Evolutionary conservation across 2,888 invertebrate species (phyloP), one percentile per base, ranked within the genome.

Genomic region (Pantelozetes paolii): DNA sequence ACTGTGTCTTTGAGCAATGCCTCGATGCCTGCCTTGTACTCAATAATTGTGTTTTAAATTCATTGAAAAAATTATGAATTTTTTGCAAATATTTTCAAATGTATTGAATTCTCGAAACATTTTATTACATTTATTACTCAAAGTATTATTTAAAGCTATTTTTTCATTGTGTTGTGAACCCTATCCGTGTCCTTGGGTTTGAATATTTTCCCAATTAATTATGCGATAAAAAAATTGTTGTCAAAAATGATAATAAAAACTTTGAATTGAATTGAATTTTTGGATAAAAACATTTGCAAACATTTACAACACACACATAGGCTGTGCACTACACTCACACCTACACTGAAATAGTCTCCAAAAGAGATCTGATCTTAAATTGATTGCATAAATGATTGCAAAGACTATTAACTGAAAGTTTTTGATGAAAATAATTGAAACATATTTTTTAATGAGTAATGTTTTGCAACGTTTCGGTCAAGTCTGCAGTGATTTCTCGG

Each of bases 101-200:
- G 20, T 23, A 50, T 45, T 45, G 6, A 15, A 11, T 13, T 45
- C 8, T 45, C 2, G 23, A 57, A 57, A 57, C 57, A 57, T 57
- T 57, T 57, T 23, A 57, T 57, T 23, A 57, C 2, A 15, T 28
- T 54, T 54, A n/a, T n/a, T n/a, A n/a, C n/a, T 54, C 30, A 59
- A 48, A 48, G n/a, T 26, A 28, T 26, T n/a, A 57, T 57, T 23
- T 6, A 57, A 57, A 57, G 20, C 9, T 57, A 20, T 57, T 26
- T 59, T 28, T 59, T 30, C 18, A 30, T 54, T 54, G 54, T 69
- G 69, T 69, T 42, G 40, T 69, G 69, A 69, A 69, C 69, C 69
- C 45, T 42, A 69, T 69, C 69, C 69, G 42, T 69, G 69, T 69
- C 69, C 69, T 69, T 69, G 69, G 23, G 28, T 69, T 69, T 23